Evolutionary conservation across 2,113 vertebrate species (phyloP).

Genomic region (Amblyopsis rosae): DNA sequence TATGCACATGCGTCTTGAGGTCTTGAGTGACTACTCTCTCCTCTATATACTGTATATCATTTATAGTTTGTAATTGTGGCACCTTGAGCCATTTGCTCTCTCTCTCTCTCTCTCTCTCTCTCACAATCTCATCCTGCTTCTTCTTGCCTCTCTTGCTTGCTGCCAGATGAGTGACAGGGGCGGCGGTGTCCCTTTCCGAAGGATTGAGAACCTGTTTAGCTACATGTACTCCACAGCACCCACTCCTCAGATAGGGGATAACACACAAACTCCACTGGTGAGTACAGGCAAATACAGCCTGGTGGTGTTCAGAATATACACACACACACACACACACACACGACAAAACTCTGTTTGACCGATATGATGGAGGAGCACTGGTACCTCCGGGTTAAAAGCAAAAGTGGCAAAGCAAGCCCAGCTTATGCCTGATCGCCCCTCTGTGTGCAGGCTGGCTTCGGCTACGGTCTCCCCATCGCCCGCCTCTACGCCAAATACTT

Average conservation of each 20-base stretch:
- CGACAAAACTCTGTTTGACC: background rate
- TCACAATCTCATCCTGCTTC: background rate
- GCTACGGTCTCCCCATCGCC: constrained; percentile 93
- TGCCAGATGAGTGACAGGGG: constrained; percentile 89
- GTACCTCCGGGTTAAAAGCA: background rate
- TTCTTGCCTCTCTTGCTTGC: background rate
- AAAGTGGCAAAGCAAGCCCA: constrained; percentile 30
- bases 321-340: constrained; percentile 1
- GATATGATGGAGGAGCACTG: background rate
- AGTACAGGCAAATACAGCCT: constrained; percentile 5
- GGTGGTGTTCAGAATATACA: background rate
- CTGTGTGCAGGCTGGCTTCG: constrained; percentile 86
- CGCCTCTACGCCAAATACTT: constrained; percentile 96
- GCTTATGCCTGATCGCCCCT: constrained; percentile 8
- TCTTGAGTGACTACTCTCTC: too few relatives aligned
- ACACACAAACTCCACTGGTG: constrained; percentile 83
- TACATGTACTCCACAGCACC: constrained; percentile 96
- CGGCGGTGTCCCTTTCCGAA: constrained; percentile 86
- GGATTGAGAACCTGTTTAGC: constrained; percentile 92
- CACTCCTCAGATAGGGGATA: constrained; percentile 79
- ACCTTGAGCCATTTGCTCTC: too few relatives aligned
- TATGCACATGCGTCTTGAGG: too few relatives aligned
- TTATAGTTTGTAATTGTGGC: background rate
- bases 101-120: background rate
- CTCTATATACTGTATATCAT: too few relatives aligned